Evolutionary conservation across 2,888 invertebrate species (phyloP).

Genomic region (Trissolcus brochymenae): DNA sequence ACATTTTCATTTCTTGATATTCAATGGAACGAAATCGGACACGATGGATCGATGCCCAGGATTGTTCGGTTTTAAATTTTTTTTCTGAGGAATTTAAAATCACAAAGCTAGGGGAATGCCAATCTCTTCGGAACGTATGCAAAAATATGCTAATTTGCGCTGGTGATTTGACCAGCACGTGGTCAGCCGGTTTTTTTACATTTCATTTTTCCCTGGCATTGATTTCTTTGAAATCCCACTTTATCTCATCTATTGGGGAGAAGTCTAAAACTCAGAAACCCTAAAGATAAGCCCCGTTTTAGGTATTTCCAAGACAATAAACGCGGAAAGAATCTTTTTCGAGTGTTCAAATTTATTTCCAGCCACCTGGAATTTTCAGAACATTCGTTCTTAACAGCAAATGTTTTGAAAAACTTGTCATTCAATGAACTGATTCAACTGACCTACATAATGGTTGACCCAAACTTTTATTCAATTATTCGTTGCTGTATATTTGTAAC

Average conservation of each 20-base stretch:
- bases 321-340: slow-evolving; percentile 5
- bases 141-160: slow-evolving; percentile 5
- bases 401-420: too few relatives aligned
- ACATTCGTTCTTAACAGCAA: background rate
- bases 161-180: slow-evolving; percentile 4
- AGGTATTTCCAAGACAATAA: slow-evolving; percentile 3
- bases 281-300: background rate
- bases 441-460: too few relatives aligned
- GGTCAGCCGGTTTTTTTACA: slow-evolving; percentile 6
- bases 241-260: slow-evolving; percentile 6
- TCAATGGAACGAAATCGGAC: too few relatives aligned
- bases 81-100: too few relatives aligned
- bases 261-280: background rate
- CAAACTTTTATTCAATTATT: background rate
- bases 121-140: background rate
- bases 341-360: background rate
- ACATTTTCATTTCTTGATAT: too few relatives aligned
- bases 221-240: slow-evolving; percentile 2
- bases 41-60: too few relatives aligned
- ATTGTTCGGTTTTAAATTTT: too few relatives aligned
- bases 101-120: too few relatives aligned
- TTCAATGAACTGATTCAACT: too few relatives aligned
- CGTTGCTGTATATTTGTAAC: background rate
- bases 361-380: background rate
- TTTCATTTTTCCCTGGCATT: background rate